Base-by-base conservation (phyloP, 2,888 invertebrate genomes). In the Lysandra coridon region DNA sequence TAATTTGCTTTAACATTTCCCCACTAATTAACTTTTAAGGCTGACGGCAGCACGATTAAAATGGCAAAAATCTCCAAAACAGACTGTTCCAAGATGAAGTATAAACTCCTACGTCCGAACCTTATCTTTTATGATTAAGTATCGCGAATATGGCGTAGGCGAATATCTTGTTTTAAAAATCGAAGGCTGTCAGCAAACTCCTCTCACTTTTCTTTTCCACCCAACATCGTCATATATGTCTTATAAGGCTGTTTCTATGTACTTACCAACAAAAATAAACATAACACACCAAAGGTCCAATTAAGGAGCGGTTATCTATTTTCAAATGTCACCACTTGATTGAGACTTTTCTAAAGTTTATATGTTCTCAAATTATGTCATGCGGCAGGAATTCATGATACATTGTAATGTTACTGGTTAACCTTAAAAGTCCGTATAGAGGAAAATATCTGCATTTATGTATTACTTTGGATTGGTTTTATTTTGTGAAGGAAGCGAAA, bases 381-480 rank as follows among this genome's bases (percentile, higher is more conserved):
- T 53, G 76, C 53, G 23, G 2, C 17, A 33, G 53, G 57, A 76
- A 76, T 76, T 33, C 57, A 17, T 14, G 23, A 14, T 14, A 33
- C 57, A 30, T 30, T 53, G 57, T 57, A 57, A 30, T 74, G 74
- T 74, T 74, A 74, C 74, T 76, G 53, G 57, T 76, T 76, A 30
- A 76, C 76, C 76, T 76, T 53, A 76, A 53, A 53, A 30, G 57
- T 76, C 76, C 44, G 30, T 30, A 30, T 49, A 53, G 5, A 76
- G 53, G 53, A 76, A 76, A 30, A 76, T 33, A 75, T 75, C 14
- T 53, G 44, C 53, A 49, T 75, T 75, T 75, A 75, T 40, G 14
- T 33, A 40, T 73, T 53, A 53, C 23, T 44, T 75, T 49, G 7
- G 14, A 49, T 75, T 49, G 49, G 23, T 76, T 76, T 76, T 76